Evolutionary conservation across 2,113 vertebrate genomes (phyloP), one percentile per base, ranked within the genome.

Genomic region (Penelope pileata): DNA sequence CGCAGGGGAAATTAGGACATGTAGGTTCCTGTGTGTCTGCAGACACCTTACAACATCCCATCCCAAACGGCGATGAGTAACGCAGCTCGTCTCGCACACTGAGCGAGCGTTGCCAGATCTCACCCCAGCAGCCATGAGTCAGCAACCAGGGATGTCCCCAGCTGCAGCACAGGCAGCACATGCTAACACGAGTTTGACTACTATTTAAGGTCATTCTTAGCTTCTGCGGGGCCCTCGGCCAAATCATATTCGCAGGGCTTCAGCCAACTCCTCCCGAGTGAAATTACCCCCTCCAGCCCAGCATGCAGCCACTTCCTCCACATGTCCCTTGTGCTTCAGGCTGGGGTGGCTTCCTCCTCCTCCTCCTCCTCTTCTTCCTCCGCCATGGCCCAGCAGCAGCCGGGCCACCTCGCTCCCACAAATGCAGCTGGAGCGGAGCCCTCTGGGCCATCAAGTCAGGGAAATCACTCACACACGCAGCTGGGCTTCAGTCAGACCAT

Each of bases 171-270:
- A 78, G 83, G 72, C 86, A 83, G 53, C 87, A 56, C 83, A 92
- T 9, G 70, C 88, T 73, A 72, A 63, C 72, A 58, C 90, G 64
- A 45, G 92, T 26, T 51, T 12, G 40, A 85, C 84, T 79, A 91
- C 92, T 96, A 92, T 95, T 96, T 93, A 88, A 86, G 88, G 92
- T 83, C 93, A 95, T 95, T 77, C 83, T 32, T 19, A 75, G 91
- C 86, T 94, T 91, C 93, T 95, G 90, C 69, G 0, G 88, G 95
- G 96, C 94, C 80, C 6, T 10, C 5, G 14, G 86, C 95, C 96
- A 97, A 80, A 47, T 76, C 64, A 6, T 74, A 53, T n/a, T 32
- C 0, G 0, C 67, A 48, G 40, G 76, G 56, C 38, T 83, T 64
- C 7, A 43, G 80, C 80, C 78, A 73, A 12, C 34, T 38, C 62